Conservation (phyloP, 2,113 vertebrate species). For the Semnopithecus entellus region DNA sequence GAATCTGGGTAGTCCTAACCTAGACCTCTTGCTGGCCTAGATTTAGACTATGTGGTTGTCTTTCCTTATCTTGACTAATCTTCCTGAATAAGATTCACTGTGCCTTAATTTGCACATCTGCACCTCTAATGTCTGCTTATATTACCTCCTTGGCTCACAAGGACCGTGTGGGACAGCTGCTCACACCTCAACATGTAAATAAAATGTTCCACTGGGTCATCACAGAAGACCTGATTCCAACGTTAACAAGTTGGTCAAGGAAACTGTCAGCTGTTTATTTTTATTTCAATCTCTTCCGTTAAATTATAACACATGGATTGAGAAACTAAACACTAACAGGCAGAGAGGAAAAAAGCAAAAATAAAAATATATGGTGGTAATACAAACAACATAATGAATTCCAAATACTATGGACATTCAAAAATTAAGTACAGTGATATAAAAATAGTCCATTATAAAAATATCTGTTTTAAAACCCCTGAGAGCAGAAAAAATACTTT, state of each 20-base stretch:
- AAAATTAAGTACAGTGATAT: neutral
- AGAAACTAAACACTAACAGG: neutral
- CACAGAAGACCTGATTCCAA: neutral
- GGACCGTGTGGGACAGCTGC: neutral
- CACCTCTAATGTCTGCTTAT: neutral
- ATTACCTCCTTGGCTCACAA: neutral
- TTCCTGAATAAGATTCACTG: neutral
- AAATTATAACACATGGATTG: neutral
- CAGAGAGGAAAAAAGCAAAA: neutral
- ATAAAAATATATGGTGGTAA: neutral
- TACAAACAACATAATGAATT: neutral
- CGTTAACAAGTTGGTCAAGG: neutral
- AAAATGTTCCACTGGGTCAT: neutral
- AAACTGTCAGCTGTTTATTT: neutral
- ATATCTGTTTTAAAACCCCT: neutral
- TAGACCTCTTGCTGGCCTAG: neutral
- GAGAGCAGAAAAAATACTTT: neutral
- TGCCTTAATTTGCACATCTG: neutral
- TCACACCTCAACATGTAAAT: neutral
- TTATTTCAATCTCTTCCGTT: neutral
- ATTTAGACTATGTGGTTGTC: neutral
- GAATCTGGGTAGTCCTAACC: neutral
- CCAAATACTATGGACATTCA: neutral
- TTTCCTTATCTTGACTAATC: neutral
- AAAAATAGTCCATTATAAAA: constrained; percentile 10